Evolutionary conservation across 2,888 invertebrate genomes (phyloP).

Genomic region (Odontothrips loti): DNA sequence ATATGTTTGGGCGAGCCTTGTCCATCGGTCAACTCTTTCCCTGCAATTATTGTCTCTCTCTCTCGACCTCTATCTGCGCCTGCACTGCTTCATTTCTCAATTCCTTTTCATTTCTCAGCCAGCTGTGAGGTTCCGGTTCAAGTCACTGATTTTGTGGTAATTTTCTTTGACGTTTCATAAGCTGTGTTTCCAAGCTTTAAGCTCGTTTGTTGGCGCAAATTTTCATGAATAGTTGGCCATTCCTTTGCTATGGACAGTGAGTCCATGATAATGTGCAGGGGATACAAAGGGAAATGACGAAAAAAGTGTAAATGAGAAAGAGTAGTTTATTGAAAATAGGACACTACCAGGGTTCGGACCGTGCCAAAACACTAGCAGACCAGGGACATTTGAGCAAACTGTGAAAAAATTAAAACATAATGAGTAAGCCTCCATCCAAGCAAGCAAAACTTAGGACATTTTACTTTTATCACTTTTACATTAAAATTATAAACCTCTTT

Average conservation of each 20-base stretch:
- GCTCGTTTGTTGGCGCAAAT: too few species aligned
- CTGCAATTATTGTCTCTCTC: constrained; percentile 11
- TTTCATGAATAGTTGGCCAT: background rate
- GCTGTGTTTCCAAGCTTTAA: background rate
- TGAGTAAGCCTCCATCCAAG: constrained; percentile 20
- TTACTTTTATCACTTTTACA: constrained; percentile 20
- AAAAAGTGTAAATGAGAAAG: constrained; percentile 10
- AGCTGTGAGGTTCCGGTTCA: background rate
- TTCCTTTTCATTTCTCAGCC: too few species aligned
- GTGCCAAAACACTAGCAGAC: constrained; percentile 22
- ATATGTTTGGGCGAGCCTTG: constrained; percentile 3
- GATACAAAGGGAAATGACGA: background rate
- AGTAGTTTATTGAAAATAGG: constrained; percentile 25
- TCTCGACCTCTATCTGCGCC: constrained; percentile 24
- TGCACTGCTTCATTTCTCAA: background rate
- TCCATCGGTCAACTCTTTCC: constrained; percentile 23
- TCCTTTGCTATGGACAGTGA: background rate
- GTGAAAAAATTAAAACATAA: constrained; percentile 22
- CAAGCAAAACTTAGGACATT: constrained; percentile 9
- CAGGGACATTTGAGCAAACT: constrained; percentile 19
- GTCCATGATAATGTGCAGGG: background rate
- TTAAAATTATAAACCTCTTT: constrained; percentile 21
- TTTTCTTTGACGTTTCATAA: background rate
- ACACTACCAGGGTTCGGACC: constrained; percentile 23
- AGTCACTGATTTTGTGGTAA: background rate